phyloP scores from a whole-genome alignment of 2,113 vertebrate genomes.

The Sprattus sprattus region DNA sequence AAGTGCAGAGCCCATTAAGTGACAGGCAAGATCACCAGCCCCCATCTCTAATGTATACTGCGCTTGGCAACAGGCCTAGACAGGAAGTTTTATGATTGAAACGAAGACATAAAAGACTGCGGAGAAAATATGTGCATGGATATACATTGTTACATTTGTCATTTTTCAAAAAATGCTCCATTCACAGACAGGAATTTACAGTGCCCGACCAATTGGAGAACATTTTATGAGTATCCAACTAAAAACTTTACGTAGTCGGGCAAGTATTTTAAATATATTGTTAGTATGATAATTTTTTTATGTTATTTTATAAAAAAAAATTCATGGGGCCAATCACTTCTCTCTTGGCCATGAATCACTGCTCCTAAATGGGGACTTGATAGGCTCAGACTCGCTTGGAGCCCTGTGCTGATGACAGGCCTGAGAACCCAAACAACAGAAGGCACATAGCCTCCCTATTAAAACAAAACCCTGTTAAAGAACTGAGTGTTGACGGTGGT shows the following conservation, averaged over 20 bases:
- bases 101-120: slow-evolving; percentile 13
- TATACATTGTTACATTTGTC: neutral
- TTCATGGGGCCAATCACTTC: neutral
- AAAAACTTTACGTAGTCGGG: neutral
- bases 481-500: neutral
- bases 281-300: neutral
- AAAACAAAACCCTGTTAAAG: neutral
- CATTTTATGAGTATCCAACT: neutral
- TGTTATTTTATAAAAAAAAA: neutral
- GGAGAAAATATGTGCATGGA: slow-evolving; percentile 16
- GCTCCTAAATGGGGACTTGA: neutral
- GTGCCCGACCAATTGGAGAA: neutral
- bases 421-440: slow-evolving; percentile 5
- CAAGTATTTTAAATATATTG: neutral
- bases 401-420: neutral
- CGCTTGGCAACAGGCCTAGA: slow-evolving; percentile 12
- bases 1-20: slow-evolving; percentile 1
- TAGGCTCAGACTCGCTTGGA: neutral
- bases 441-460: slow-evolving; percentile 9
- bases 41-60: slow-evolving; percentile 19
- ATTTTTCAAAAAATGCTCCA: neutral
- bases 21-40: slow-evolving; percentile 6
- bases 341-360: neutral
- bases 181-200: neutral
- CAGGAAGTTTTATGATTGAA: slow-evolving; percentile 17